Base-by-base conservation (phyloP, 2,113 vertebrate genomes). In the Pterocles burchelli region DNA sequence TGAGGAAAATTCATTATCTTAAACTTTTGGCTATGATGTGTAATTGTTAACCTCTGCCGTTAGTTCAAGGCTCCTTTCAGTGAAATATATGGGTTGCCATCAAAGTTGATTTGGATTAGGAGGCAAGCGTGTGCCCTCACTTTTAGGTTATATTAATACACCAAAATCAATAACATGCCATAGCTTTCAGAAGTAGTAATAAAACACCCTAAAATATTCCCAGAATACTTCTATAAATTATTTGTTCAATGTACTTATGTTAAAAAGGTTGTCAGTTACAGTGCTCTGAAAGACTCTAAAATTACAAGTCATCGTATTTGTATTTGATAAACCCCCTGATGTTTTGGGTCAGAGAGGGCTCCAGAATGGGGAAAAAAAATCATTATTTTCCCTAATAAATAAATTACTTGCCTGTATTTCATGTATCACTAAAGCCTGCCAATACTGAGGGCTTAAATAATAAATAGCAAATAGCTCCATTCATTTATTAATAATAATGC, bases 381-480 rank as follows among this genome's bases (percentile, higher is more conserved):
- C 98, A 98, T 98, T 98, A 98, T 98, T 98, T 98, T 98, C 77
- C 94, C 96, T 98, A 98, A 98, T 98, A 99, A 98, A 98, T 98
- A 98, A 98, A 98, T 98, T 98, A 98, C 97, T 98, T 97, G 97
- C 95, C 97, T 97, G 97, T 98, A 98, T 98, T 98, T 98, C 98
- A 98, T 97, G 96, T 97, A 98, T 98, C 97, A 96, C 97, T 98
- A 98, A 98, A 93, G 94, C 78, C 90, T 97, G 95, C 95, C 95
- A 90, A 96, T 97, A 98, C 96, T 81, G 90, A 97, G 96, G 94
- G 94, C 82, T 98, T 98, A 97, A 98, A 98, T 98, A 98, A 98
- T 98, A 98, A 98, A 98, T 98, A 98, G 97, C 98, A 98, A 98
- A 98, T 98, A 98, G 97, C 93, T 97, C 96, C 95, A 96, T 97